Evolutionary conservation across 2,888 invertebrate genomes (phyloP).

Genomic region (Glyphotaelius pellucidus): DNA sequence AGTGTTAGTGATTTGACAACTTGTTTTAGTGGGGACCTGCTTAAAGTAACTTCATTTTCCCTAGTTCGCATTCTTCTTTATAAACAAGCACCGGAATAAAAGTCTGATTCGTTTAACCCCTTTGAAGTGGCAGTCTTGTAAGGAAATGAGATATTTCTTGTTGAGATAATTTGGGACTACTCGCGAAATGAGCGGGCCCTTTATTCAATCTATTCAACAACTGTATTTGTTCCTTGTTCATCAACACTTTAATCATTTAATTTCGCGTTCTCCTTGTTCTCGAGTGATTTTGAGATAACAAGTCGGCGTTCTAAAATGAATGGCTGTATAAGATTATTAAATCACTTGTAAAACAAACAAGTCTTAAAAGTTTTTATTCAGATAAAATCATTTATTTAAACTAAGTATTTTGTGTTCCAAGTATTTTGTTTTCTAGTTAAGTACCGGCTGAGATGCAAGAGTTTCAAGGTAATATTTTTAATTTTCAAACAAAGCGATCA

Average conservation of each 20-base stretch:
- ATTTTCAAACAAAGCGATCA: neutral
- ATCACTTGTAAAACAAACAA: neutral
- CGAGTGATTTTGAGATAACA: neutral
- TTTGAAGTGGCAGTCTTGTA: neutral
- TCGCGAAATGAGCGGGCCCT: neutral
- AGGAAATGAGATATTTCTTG: conserved; percentile 28
- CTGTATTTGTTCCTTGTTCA: neutral
- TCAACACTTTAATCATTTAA: conserved; percentile 2
- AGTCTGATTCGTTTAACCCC: conserved; percentile 36
- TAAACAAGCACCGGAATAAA: conserved; percentile 21
- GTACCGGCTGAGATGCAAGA: neutral
- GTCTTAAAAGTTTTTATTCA: neutral
- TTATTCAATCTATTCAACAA: conserved; percentile 7
- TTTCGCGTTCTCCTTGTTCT: neutral
- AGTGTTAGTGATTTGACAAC: neutral
- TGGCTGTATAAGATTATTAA: neutral
- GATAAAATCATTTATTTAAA: neutral
- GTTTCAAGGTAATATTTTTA: neutral
- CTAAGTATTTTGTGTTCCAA: neutral
- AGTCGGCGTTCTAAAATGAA: neutral
- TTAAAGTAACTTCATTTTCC: conserved; percentile 42
- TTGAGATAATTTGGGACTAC: conserved; percentile 5
- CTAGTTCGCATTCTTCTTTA: conserved; percentile 35
- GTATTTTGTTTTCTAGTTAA: neutral
- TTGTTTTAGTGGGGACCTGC: neutral